Base-by-base conservation (phyloP, 35 echinoderm and acorn worm species). In the Ophioderma brevispina region DNA sequence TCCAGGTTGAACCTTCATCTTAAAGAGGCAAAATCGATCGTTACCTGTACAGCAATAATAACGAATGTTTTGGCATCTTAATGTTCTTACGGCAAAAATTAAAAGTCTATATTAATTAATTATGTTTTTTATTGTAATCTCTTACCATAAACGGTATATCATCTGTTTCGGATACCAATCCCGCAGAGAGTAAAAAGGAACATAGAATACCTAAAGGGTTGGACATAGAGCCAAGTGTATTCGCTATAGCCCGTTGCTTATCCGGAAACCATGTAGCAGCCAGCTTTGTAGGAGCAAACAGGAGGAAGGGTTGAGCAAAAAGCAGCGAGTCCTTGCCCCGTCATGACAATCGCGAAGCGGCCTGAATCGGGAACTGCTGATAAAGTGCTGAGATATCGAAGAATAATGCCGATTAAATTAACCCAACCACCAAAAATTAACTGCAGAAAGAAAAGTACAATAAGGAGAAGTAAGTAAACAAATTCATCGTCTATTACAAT, bases 81-180 rank as follows among this genome's bases (percentile, higher is more conserved):
- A n/a, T n/a, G n/a, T n/a, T n/a, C n/a, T n/a, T n/a, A n/a, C n/a
- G n/a, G n/a, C n/a, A n/a, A n/a, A n/a, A n/a, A n/a, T n/a, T n/a
- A n/a, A n/a, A n/a, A n/a, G n/a, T n/a, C n/a, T n/a, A n/a, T n/a
- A n/a, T n/a, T n/a, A n/a, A n/a, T n/a, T n/a, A n/a, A n/a, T n/a
- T n/a, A n/a, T n/a, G n/a, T n/a, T n/a, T 52, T 52, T 21, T 52
- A 52, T 52, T 70, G 10, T 25, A 6, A 25, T 70, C 23, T 33
- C 97, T 88, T 35, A 99, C 97, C 97, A 95, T 95, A 40, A 95
- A 85, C 36, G 93, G 90, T 32, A 99, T 90, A 91, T 99, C 91
- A 23, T 64, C 55, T 76, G 90, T 76, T 75, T 76, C 39, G 31
- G 76, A 83, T 13, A 95, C 93, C 42, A 99, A 76, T 11, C 80